Base-by-base conservation (phyloP, 2,797 vertebrate genomes). In the Chloroceryle amazona region DNA sequence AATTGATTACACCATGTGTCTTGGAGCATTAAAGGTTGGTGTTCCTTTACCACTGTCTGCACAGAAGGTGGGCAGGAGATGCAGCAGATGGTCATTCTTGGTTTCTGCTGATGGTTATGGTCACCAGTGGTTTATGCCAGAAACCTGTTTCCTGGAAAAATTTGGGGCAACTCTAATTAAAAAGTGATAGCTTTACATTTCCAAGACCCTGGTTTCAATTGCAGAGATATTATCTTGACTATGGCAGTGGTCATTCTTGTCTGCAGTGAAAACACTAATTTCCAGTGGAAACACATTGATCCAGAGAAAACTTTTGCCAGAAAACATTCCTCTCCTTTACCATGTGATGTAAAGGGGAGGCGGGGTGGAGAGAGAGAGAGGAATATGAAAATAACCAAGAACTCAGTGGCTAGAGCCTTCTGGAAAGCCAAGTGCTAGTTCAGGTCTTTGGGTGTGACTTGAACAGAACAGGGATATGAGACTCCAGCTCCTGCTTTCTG, bases 61-160 rank as follows among this genome's bases (percentile, higher is more conserved):
- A 12, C 0, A 1, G 73, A 49, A 73, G 39, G 22, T 19, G 58
- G 33, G 22, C 62, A 79, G 63, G 54, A 73, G 14, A 13, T 1
- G 1, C 25, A 29, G 58, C 61, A 65, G 16, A 29, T 20, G 0
- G 41, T 14, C 7, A 1, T 9, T 70, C 22, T 21, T 57, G 28
- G 8, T 47, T 75, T 70, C 51, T 65, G 61, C 19, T 68, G 47
- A 39, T 15, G 8, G 9, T 31, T 67, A 22, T 26, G 44, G 75
- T 37, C 44, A 73, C 37, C 63, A 78, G 29, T 1, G 6, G 52
- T 93, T 87, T 46, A 49, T 42, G 25, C n/a, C 67, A 85, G 44
- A 67, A 87, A 51, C 55, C 20, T 63, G 14, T 42, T 79, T 19
- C 26, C 39, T 61, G 44, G 31, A 78, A 93, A 89, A 71, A 58